Conservation (phyloP, 2,888 invertebrate genomes). For the Phalangium opilio region DNA sequence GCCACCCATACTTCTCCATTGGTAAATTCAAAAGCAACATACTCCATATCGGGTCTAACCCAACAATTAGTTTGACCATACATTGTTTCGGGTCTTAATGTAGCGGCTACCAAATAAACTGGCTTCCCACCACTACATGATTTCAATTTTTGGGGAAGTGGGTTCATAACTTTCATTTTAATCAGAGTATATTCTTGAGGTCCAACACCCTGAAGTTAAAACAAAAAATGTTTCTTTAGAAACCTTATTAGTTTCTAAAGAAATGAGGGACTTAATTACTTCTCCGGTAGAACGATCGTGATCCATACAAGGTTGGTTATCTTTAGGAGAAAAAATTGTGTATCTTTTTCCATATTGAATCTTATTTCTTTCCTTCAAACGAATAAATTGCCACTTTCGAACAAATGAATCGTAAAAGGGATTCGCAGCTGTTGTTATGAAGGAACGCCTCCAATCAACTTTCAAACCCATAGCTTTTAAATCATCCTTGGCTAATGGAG, state of each 20-base stretch:
- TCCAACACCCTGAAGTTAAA: conserved; percentile 56
- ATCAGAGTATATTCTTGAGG: conserved; percentile 95
- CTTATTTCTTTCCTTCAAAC: conserved; percentile 68
- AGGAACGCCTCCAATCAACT: conserved; percentile 96
- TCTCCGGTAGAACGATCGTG: conserved; percentile 92
- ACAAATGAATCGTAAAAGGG: conserved; percentile 96
- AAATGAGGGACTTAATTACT: conserved; percentile 23
- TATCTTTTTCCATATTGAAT: conserved; percentile 93
- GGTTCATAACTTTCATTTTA: conserved; percentile 69
- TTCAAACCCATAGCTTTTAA: conserved; percentile 75
- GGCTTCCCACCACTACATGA: conserved; percentile 32
- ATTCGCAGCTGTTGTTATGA: conserved; percentile 95
- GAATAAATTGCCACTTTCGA: conserved; percentile 75
- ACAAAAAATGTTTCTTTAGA: conserved; percentile 1
- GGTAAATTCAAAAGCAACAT: conserved; percentile 64
- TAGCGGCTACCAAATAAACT: conserved; percentile 85
- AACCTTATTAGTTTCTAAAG: too few relatives aligned
- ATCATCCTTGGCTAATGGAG: conserved; percentile 72
- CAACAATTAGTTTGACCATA: conserved; percentile 99
- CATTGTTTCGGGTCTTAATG: conserved; percentile 98
- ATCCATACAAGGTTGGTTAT: conserved; percentile 99
- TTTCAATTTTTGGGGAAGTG: conserved; percentile 49
- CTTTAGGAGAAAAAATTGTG: conserved; percentile 88
- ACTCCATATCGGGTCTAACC: conserved; percentile 86
- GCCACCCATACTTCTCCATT: conserved; percentile 67